Base-by-base conservation (phyloP, 30 jellyfish, hydroid and myxozoan species). In the Turritopsis dohrnii region DNA sequence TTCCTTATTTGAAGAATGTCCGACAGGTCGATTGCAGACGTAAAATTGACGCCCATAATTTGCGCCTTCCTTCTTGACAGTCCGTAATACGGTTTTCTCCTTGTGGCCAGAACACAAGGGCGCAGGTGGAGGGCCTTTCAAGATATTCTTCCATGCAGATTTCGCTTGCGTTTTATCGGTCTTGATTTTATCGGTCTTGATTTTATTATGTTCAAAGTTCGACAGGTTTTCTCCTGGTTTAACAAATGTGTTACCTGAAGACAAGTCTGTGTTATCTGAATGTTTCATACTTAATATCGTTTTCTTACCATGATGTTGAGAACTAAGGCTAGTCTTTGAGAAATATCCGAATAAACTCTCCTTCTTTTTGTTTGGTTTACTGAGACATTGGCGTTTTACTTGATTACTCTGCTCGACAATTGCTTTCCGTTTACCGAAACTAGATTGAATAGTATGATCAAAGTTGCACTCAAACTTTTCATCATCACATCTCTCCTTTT, bases 11-110 rank as follows among this genome's bases (percentile, higher is more conserved):
- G 25, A 25, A 28, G 80, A 54, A 16, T 87, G 66, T 22, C 99
- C 99, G 52, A 84, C 92, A n/a, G 99, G 99, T 52, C 96, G 76
- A 18, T 93, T 87, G 31, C 99, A 94, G 28, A 93, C 87, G 79
- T 94, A 94, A 87, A 94, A 94, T 76, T 94, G 99, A 21, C 91
- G 88, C 0, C 97, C 96, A 16, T 72, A 28, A 75, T 94, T 94
- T 17, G 95, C 88, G 17, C 99, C 99, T 52, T 89, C 91, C 52
- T 94, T 94, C 83, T 89, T 94, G 0, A 94, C 99, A 79, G 99
- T 94, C 21, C 97, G 83, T 31, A 94, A 74, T n/a, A 94, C 97
- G 53, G 96, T 85, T 52, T 83, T 83, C 71, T 94, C 99, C 21
- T 89, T 89, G 87, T 94, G 99, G 0, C 97, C 99, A 31, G 76